Base-by-base conservation (phyloP, 2,888 invertebrate genomes). In the Coenonympha glycerion region DNA sequence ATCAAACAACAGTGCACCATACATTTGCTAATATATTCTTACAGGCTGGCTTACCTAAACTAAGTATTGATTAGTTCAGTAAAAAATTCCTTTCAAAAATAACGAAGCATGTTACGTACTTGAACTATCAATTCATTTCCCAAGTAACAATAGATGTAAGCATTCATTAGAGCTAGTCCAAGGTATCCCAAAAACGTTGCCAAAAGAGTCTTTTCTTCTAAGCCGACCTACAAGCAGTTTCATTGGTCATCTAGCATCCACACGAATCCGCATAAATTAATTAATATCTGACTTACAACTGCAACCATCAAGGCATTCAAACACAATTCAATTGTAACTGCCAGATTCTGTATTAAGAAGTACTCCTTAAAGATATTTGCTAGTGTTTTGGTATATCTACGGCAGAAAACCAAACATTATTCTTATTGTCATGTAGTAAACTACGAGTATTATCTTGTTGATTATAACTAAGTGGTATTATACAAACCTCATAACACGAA, bases 291-390 rank as follows among this genome's bases (percentile, higher is more conserved):
- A 66, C 78, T 68, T 62, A 84, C 85, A 55, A 71, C 57, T 1
- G 79, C 71, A 0, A 79, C 63, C 72, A 84, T 75, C 15, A 84
- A 60, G 1, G 83, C 82, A 44, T 78, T 83, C 3, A 85, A 60
- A 59, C 85, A 84, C 30, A 84, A 49, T 51, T 84, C 84, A 18
- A 77, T 57, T 2, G 79, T 79, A 0, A 85, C 65, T 2, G 79
- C 79, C 40, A 82, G 54, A 51, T 83, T 82, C 60, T 85, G 85
- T 3, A 84, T 59, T 11, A 85, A 57, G 52, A 85, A 84, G 60
- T 78, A 84, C 53, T 78, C 77, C 46, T 75, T 71, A 52, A 81
- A 82, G 28, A 72, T 65, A n/a, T 48, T 56, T 26, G 70, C 67
- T 57, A 81, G 65, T 2, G 62, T 60, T 37, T 68, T 69, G 4